phyloP scores from a whole-genome alignment of 2,888 invertebrate genomes.

The Parnassius glacialis region DNA sequence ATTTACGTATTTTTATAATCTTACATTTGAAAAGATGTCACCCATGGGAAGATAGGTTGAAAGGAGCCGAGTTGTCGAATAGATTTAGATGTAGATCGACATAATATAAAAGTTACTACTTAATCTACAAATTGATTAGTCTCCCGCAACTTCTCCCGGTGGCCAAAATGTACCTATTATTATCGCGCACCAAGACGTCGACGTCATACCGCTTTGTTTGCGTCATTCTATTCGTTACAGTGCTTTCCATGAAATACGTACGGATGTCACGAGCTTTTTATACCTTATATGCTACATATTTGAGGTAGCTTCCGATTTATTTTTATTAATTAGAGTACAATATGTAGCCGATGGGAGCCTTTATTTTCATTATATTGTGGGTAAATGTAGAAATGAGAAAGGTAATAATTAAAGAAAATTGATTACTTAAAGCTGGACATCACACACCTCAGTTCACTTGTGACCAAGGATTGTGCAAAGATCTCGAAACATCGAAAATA shows the following conservation, averaged over 20 bases:
- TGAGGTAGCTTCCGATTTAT: constrained; percentile 14
- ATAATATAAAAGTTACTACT: neutral
- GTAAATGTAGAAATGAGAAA: too few species aligned
- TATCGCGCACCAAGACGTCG: constrained; percentile 1
- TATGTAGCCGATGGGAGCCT: neutral
- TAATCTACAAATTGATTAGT: constrained; percentile 16
- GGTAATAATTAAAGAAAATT: too few species aligned
- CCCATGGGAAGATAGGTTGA: neutral
- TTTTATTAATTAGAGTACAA: neutral
- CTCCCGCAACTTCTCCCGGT: constrained; percentile 8
- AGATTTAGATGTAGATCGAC: neutral
- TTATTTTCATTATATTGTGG: too few species aligned
- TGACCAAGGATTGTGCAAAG: too few species aligned
- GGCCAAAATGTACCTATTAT: constrained; percentile 6
- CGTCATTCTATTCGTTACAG: constrained; percentile 13
- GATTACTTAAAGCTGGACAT: too few species aligned
- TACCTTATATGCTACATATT: constrained; percentile 5
- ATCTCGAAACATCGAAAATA: too few species aligned
- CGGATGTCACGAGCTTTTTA: constrained; percentile 15
- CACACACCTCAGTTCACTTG: too few species aligned
- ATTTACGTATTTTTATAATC: too few species aligned
- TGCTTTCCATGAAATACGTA: constrained; percentile 4
- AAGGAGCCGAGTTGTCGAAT: constrained; percentile 17
- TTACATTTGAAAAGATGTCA: neutral
- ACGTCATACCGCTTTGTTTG: neutral